phyloP scores from a whole-genome alignment of 2,888 invertebrate genomes.

The Marronus borbonicus region DNA sequence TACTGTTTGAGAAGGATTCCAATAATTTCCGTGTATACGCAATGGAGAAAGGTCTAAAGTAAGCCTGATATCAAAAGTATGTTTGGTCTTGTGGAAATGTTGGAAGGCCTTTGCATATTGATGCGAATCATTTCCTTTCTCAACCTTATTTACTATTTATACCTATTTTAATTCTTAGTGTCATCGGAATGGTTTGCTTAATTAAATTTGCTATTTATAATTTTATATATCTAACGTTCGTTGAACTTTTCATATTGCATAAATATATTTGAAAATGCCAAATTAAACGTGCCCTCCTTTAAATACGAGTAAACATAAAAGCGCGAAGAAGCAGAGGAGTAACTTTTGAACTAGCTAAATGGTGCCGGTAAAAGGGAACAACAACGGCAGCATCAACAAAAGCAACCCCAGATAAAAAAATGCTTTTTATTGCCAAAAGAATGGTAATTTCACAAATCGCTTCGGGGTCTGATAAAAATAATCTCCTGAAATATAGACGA shows the following conservation, averaged over 20 bases:
- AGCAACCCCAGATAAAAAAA: constrained; percentile 29
- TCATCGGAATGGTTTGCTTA: neutral
- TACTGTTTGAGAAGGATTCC: too few relatives aligned
- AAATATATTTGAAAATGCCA: neutral
- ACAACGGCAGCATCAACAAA: constrained; percentile 18
- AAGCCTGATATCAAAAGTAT: too few relatives aligned
- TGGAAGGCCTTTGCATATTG: too few relatives aligned
- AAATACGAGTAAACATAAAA: constrained; percentile 8
- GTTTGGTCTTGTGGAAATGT: too few relatives aligned
- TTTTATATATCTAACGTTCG: neutral
- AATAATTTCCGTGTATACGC: too few relatives aligned
- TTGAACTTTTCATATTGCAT: neutral
- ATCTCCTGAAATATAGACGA: constrained; percentile 43
- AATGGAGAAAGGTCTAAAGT: too few relatives aligned
- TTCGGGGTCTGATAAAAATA: constrained; percentile 42
- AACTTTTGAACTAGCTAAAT: constrained; percentile 21
- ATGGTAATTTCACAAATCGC: constrained; percentile 44
- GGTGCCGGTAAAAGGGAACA: neutral
- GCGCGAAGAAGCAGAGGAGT: neutral
- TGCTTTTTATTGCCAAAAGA: constrained; percentile 37
- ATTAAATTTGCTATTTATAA: neutral
- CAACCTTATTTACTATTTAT: too few relatives aligned
- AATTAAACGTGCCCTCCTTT: neutral
- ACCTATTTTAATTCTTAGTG: too few relatives aligned
- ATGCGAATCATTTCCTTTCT: too few relatives aligned